Conservation (phyloP, 2,888 invertebrate genomes). For the Eurois occulta region DNA sequence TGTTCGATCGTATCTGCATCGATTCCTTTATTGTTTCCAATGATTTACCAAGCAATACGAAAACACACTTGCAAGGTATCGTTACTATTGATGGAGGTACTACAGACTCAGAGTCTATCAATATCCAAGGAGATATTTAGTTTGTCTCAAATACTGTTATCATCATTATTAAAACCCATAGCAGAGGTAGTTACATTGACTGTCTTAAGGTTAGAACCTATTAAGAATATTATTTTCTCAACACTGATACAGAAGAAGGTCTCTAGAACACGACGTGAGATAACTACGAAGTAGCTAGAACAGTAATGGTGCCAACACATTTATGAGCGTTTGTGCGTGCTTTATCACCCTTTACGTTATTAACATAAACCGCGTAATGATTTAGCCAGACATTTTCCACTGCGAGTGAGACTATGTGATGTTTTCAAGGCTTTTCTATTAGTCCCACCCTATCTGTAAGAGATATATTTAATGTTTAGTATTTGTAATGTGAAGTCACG, state of each 20-base stretch:
- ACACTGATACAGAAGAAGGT: constrained; percentile 64
- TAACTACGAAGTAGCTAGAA: constrained; percentile 71
- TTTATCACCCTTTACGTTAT: constrained; percentile 81
- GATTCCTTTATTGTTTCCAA: constrained; percentile 44
- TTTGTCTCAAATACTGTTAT: constrained; percentile 14
- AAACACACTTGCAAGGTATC: constrained; percentile 30
- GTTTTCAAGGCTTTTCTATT: constrained; percentile 70
- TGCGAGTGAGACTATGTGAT: constrained; percentile 69
- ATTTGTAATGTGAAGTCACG: constrained; percentile 53
- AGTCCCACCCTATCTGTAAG: constrained; percentile 57
- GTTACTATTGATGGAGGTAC: constrained; percentile 4
- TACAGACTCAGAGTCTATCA: neutral
- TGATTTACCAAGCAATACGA: constrained; percentile 35
- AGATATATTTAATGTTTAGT: constrained; percentile 42
- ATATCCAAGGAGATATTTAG: neutral
- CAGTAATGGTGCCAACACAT: constrained; percentile 75
- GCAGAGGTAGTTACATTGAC: constrained; percentile 33
- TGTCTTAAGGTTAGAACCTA: constrained; percentile 60
- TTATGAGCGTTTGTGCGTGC: constrained; percentile 84
- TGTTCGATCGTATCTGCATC: constrained; percentile 51
- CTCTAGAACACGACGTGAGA: constrained; percentile 73
- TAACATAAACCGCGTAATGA: constrained; percentile 80
- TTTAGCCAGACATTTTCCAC: constrained; percentile 77
- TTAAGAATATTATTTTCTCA: constrained; percentile 64
- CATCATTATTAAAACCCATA: constrained; percentile 27